Evolutionary conservation across 2,113 vertebrate species (phyloP).

Genomic region (Isichthys henryi): DNA sequence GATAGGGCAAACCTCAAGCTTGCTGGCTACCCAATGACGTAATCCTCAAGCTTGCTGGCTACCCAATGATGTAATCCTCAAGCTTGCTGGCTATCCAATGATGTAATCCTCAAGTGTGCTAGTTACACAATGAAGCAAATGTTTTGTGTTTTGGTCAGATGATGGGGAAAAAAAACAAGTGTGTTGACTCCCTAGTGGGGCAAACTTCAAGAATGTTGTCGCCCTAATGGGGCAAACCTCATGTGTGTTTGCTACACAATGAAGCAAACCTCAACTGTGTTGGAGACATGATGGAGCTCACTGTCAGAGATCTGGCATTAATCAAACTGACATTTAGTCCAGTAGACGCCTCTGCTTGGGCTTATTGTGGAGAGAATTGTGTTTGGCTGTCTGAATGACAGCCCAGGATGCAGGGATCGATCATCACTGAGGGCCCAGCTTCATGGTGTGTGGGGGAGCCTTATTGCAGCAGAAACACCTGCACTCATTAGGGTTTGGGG

Average conservation of each 20-base stretch:
- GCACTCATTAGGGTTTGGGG: neutral
- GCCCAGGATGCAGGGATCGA: neutral
- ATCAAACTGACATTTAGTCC: slow-evolving; percentile 10
- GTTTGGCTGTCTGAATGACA: neutral
- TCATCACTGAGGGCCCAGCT: neutral
- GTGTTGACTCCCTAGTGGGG: neutral
- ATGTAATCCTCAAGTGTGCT: neutral
- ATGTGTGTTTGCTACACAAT: neutral
- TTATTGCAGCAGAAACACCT: slow-evolving; percentile 11
- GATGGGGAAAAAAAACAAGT: neutral
- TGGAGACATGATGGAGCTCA: neutral
- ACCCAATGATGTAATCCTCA: neutral
- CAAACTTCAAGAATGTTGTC: neutral
- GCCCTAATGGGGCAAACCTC: neutral
- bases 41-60: neutral
- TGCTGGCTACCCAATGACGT: neutral
- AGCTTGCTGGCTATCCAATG: neutral
- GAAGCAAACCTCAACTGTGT: neutral
- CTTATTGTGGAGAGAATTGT: neutral
- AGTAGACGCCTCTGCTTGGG: neutral
- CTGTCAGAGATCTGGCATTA: neutral
- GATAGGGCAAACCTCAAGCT: neutral
- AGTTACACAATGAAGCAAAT: neutral
- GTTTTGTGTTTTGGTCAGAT: neutral
- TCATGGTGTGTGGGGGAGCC: neutral